Conservation (phyloP, 2,113 vertebrate species). For the Lampris megalopsis region DNA sequence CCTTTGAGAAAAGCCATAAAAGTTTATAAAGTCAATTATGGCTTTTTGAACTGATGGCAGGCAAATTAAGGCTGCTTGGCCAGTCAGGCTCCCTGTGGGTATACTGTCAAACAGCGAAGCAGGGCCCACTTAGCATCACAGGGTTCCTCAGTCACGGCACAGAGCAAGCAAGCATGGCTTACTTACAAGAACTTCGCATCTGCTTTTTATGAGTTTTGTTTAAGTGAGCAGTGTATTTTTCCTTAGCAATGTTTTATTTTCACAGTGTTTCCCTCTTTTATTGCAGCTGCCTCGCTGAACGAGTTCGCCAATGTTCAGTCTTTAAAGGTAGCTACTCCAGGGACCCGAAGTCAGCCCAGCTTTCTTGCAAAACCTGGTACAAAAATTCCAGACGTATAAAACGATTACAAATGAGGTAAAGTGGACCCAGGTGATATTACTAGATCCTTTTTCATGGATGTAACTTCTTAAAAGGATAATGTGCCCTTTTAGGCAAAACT, state of each 20-base stretch:
- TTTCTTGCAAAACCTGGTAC: too few species aligned
- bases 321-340: too few species aligned
- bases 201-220: conserved; percentile 44
- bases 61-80: conserved; percentile 70
- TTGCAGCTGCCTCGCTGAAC: not conserved
- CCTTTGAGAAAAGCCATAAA: conserved; percentile 68
- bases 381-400: too few species aligned
- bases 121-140: conserved; percentile 60
- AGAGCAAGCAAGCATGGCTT: conserved; percentile 61
- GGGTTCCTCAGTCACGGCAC: conserved; percentile 53
- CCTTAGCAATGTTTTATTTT: conserved; percentile 41
- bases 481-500: too few species aligned
- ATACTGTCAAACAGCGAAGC: conserved; percentile 63
- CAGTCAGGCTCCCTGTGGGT: conserved; percentile 45
- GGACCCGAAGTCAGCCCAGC: too few species aligned
- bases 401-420: too few species aligned
- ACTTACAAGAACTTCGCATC: conserved; percentile 51
- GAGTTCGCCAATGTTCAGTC: not conserved
- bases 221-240: conserved; percentile 11
- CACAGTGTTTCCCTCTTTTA: not conserved
- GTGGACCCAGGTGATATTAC: too few species aligned
- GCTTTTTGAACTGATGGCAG: conserved; percentile 60
- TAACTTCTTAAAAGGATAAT: too few species aligned
- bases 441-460: too few species aligned
- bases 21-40: conserved; percentile 79